phyloP scores from a whole-genome alignment of 2,113 vertebrate genomes.

The Bothrops jararaca region DNA sequence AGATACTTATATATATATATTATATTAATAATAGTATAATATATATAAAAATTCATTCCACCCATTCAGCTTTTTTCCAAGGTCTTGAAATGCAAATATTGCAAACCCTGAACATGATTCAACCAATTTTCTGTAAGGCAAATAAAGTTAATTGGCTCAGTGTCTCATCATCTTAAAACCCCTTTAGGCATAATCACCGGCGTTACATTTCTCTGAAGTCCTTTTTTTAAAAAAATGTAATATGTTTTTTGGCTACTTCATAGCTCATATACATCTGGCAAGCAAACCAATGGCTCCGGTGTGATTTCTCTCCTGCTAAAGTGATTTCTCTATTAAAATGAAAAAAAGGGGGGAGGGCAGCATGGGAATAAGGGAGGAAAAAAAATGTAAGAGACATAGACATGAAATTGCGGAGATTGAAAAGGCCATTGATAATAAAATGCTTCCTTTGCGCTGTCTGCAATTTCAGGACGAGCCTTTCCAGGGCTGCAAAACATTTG shows the following conservation, averaged over 20 bases:
- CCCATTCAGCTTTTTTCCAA: not conserved
- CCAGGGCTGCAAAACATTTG: not conserved
- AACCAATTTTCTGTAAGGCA: slow-evolving; percentile 29
- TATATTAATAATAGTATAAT: too few relatives aligned
- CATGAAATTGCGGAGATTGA: slow-evolving; percentile 19
- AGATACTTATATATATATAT: not conserved
- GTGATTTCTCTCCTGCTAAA: slow-evolving; percentile 56
- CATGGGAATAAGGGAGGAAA: not conserved
- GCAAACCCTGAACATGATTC: slow-evolving; percentile 55
- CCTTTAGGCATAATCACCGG: slow-evolving; percentile 62
- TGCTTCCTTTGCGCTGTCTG: not conserved
- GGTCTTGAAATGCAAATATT: slow-evolving; percentile 52
- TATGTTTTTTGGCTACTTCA: slow-evolving; percentile 40
- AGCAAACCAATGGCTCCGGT: slow-evolving; percentile 49
- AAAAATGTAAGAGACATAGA: not conserved
- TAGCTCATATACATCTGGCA: slow-evolving; percentile 42
- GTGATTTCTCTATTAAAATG: slow-evolving; percentile 52
- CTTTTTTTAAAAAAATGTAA: slow-evolving; percentile 43
- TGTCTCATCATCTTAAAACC: slow-evolving; percentile 62
- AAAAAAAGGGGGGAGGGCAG: not conserved
- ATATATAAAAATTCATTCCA: not conserved
- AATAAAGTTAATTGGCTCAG: slow-evolving; percentile 64
- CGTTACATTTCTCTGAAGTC: slow-evolving; percentile 63
- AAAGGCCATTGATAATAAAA: not conserved
- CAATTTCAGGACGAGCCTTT: not conserved